Base-by-base conservation (phyloP, 2,113 vertebrate genomes). In the Saccopteryx leptura region DNA sequence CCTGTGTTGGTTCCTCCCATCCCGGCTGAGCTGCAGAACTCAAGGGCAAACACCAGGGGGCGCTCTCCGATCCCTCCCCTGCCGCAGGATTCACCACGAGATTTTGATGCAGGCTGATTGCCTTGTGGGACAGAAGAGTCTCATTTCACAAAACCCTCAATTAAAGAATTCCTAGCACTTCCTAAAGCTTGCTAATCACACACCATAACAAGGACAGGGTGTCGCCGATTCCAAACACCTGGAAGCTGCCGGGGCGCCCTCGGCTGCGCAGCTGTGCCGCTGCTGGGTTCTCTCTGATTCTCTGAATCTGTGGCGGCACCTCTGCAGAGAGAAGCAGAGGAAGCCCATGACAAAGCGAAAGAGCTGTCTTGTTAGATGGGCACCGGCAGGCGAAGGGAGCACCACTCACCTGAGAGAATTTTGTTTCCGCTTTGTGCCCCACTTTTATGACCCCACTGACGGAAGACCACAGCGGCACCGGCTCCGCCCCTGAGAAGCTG, bases 141-240 rank as follows among this genome's bases (percentile, higher is more conserved):
- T 82, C 48, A 91, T 83, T 95, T 91, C 81, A 89, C 50, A 82
- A 69, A 94, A 91, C 72, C 61, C 86, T 72, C 24, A 79, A 58
- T 92, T 93, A 92, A 84, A 96, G 88, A 87, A 81, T 79, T 48
- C 52, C 78, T 87, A 15, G 84, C 69, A 74, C 91, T 93, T 93
- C 71, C 93, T 87, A 54, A 46, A 94, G 28, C 85, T 85, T 68
- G 78, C 69, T 75, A 78, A 86, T 90, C 81, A 79, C 74, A 69
- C 11, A 46, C 31, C 48, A 65, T 89, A 90, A 86, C 31, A 17
- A 88, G 88, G 68, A 85, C 12, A 18, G 75, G 61, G 26, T 39
- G 48, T 54, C 63, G 39, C 54, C 85, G 83, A 14, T 83, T 96
- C 31, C 0, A 7, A 78, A 89, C 88, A 89, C 89, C 92, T 96